Percentiles rank a stretch among this genome's conserved stretches.
These are phyloP conservation scores for Blastomussa wellsi DNA, from an alignment of 92 coral and sea anemone genomes.

Conservation along the genomic window DNA sequence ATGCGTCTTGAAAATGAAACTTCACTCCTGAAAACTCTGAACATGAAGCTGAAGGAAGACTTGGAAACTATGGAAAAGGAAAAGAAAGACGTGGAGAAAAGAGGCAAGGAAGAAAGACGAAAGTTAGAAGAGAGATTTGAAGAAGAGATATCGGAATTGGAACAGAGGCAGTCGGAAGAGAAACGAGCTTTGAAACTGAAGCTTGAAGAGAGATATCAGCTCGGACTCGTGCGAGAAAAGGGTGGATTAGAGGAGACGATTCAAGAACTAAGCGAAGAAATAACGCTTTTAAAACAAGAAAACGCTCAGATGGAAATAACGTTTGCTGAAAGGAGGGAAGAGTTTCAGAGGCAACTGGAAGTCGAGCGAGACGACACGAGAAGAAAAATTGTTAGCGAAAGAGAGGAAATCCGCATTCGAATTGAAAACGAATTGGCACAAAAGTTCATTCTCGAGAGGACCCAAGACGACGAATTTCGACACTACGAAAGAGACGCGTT, in stretches of 20 bases:
- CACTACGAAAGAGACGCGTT: constrained; percentile 66
- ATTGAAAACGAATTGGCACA: constrained; percentile 75
- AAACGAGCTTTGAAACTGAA: constrained; percentile 68
- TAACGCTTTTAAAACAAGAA: constrained; percentile 75
- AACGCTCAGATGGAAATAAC: constrained; percentile 72
- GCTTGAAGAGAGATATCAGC: constrained; percentile 79
- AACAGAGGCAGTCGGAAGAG: constrained; percentile 75
- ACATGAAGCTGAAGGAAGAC: constrained; percentile 83
- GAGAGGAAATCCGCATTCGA: constrained; percentile 70
- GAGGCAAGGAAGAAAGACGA: constrained; percentile 82
- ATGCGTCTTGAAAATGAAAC: constrained; percentile 89
- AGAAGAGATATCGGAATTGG: constrained; percentile 84
- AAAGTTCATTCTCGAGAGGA: constrained; percentile 62
- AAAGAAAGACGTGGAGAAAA: constrained; percentile 78
- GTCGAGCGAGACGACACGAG: constrained; percentile 74
- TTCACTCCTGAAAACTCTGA: constrained; percentile 71
- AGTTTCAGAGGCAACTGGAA: constrained; percentile 72
- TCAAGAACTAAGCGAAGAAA: constrained; percentile 69
- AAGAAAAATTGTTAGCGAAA: constrained; percentile 58
- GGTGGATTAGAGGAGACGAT: constrained; percentile 73
- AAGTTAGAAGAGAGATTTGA: constrained; percentile 83
- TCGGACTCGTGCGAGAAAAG: constrained; percentile 67
- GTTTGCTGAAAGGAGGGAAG: constrained; percentile 74
- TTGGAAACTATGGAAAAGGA: constrained; percentile 83
- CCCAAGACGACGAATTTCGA: constrained; percentile 54